Conservation (phyloP, 2,888 invertebrate genomes). For the Pseudanteris insignis region DNA sequence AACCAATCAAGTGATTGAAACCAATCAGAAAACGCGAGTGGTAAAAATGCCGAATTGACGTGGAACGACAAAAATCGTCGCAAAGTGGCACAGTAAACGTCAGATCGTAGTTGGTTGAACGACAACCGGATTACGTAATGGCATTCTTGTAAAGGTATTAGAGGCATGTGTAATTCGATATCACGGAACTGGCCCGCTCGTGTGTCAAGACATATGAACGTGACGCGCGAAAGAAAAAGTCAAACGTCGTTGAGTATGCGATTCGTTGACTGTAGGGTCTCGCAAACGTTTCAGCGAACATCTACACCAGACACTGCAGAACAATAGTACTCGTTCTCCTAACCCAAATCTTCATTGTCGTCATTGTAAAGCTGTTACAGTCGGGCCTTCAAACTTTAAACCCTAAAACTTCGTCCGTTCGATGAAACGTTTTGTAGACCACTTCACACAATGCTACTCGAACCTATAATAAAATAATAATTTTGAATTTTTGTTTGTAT, state of each 20-base stretch:
- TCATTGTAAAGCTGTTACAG: slow-evolving; percentile 43
- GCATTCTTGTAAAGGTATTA: slow-evolving; percentile 20
- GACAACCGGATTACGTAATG: slow-evolving; percentile 28
- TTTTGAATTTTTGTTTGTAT: background rate
- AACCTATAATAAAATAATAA: too few species aligned
- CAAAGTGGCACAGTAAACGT: too few species aligned
- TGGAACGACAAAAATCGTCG: too few species aligned
- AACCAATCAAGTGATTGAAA: too few species aligned
- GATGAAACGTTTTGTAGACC: too few species aligned
- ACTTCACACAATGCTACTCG: too few species aligned
- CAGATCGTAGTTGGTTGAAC: too few species aligned
- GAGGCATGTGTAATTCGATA: slow-evolving; percentile 37
- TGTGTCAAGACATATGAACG: slow-evolving; percentile 32
- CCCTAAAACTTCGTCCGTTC: too few species aligned
- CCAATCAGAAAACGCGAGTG: too few species aligned
- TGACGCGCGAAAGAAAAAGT: slow-evolving; percentile 35
- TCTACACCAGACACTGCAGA: slow-evolving; percentile 29
- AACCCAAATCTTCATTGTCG: slow-evolving; percentile 57
- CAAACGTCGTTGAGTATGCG: slow-evolving; percentile 34
- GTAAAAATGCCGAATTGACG: too few species aligned
- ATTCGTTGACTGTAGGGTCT: slow-evolving; percentile 31
- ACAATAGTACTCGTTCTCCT: slow-evolving; percentile 51
- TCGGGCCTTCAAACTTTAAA: slow-evolving; percentile 46
- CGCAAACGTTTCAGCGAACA: slow-evolving; percentile 23
- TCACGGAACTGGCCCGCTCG: slow-evolving; percentile 31